These are phyloP conservation scores for Struthidea cinerea DNA, from an alignment of 2,113 vertebrate genomes.

Conservation along the genomic window DNA sequence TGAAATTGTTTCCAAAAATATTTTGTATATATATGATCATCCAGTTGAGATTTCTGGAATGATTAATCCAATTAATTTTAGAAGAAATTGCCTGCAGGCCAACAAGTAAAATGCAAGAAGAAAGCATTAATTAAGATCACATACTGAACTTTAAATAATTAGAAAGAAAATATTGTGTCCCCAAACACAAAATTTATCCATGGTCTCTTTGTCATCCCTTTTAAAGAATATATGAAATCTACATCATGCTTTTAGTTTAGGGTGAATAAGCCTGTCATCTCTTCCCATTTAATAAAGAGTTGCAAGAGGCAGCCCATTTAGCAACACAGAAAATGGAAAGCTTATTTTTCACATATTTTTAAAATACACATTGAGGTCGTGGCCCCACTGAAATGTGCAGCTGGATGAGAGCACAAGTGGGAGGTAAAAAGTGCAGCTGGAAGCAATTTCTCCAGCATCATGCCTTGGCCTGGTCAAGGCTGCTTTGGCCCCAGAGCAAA, in stretches of 20 bases:
- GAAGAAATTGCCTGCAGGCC: neutral
- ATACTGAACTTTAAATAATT: neutral
- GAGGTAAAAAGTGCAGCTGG: neutral
- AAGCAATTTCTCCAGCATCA: neutral
- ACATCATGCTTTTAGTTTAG: neutral
- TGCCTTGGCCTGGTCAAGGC: neutral
- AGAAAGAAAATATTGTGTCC: neutral
- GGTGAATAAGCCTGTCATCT: neutral
- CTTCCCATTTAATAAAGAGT: neutral
- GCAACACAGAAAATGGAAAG: rapidly evolving
- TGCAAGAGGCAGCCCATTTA: neutral
- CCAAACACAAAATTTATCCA: neutral
- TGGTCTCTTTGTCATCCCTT: neutral
- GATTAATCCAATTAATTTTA: neutral
- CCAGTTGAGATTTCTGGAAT: neutral
- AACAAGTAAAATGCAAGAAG: neutral
- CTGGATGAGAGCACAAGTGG: neutral
- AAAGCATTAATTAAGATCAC: neutral
- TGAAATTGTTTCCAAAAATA: neutral
- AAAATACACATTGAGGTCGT: neutral
- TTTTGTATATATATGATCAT: neutral
- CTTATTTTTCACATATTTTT: neutral
- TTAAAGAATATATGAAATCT: neutral
- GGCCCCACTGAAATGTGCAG: neutral
- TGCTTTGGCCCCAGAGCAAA: neutral